Evolutionary conservation across 2,113 vertebrate genomes (phyloP).

Genomic region (Merops nubicus): DNA sequence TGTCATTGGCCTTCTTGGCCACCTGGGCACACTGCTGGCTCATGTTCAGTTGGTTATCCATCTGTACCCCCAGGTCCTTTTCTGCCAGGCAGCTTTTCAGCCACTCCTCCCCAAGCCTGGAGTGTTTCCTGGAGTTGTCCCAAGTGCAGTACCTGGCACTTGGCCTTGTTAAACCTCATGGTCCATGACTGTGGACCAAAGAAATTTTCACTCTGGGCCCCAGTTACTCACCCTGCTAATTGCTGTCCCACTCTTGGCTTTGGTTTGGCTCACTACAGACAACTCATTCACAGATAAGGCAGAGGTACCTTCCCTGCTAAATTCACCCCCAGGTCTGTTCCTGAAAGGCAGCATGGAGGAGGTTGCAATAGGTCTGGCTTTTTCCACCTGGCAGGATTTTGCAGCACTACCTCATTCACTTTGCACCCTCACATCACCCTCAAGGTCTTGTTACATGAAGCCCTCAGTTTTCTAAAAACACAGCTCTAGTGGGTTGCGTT

Average conservation of each 20-base stretch:
- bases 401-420: background rate
- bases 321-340: background rate
- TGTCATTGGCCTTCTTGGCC: too few relatives aligned
- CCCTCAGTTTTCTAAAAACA: background rate
- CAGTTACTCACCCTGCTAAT: background rate
- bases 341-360: background rate
- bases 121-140: too few relatives aligned
- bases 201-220: fast-evolving
- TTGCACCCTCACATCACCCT: background rate
- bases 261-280: background rate
- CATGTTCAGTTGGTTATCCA: too few relatives aligned
- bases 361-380: background rate
- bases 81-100: too few relatives aligned
- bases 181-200: too few relatives aligned
- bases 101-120: too few relatives aligned
- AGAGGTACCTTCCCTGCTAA: background rate
- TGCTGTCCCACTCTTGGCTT: background rate
- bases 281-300: background rate
- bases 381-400: background rate
- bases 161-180: too few relatives aligned
- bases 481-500: background rate
- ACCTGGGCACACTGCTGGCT: too few relatives aligned
- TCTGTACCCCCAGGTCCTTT: too few relatives aligned
- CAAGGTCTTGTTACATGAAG: fast-evolving
- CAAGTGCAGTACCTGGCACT: too few relatives aligned